These are phyloP conservation scores for Bombyx mandarina DNA, from an alignment of 1,140 invertebrate species.

Conservation along the genomic window DNA sequence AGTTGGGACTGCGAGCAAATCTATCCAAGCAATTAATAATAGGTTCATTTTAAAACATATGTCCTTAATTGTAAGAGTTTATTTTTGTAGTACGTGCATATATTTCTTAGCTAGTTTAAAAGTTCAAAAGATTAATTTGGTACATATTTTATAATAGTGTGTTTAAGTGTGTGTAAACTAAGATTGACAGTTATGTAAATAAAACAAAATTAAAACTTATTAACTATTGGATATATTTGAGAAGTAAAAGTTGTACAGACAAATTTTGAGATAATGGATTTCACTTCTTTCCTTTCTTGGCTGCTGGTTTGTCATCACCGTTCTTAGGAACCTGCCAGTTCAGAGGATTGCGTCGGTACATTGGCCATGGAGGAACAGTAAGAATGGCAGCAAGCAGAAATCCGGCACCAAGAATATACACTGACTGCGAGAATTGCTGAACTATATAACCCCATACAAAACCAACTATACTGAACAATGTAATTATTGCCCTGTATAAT, in stretches of 20 bases:
- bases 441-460: conserved; percentile 94
- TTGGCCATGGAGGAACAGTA: conserved; percentile 92
- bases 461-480: conserved; percentile 89
- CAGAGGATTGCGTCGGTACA: conserved; percentile 88
- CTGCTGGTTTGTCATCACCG: conserved; percentile 49
- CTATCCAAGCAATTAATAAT: not conserved
- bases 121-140: too few relatives aligned
- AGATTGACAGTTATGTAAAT: not conserved
- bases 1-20: too few relatives aligned
- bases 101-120: too few relatives aligned
- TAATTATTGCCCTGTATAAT: conserved; percentile 89
- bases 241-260: conserved; percentile 3
- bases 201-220: conserved; percentile 12
- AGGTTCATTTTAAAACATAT: not conserved
- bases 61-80: not conserved
- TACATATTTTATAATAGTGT: too few relatives aligned
- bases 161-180: too few relatives aligned
- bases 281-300: conserved; percentile 60
- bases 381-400: conserved; percentile 89
- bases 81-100: not conserved
- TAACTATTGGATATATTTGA: conserved; percentile 14
- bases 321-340: conserved; percentile 88
- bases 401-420: conserved; percentile 92
- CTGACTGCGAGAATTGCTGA: conserved; percentile 95
- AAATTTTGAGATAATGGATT: not conserved